Conservation (phyloP, 2,113 vertebrate species). For the Ploceus nigricollis region DNA sequence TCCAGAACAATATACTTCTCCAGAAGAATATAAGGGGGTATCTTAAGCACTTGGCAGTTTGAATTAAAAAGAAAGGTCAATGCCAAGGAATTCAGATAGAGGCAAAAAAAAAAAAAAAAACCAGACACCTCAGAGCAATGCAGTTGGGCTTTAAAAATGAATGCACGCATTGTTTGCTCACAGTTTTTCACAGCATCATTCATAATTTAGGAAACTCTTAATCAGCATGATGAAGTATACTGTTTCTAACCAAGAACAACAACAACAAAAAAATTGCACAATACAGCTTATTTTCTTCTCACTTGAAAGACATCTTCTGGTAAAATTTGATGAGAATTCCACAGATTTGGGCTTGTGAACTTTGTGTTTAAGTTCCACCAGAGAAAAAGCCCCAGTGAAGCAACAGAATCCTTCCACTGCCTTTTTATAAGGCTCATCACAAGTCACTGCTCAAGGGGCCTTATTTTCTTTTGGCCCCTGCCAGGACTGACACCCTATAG, state of each 20-base stretch:
- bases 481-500: neutral
- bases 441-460: neutral
- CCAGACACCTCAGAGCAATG: neutral
- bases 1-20: no score
- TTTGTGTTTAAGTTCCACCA: neutral
- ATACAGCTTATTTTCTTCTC: neutral
- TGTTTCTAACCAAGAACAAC: neutral
- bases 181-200: neutral
- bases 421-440: neutral
- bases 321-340: neutral
- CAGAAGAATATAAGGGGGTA: neutral
- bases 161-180: neutral
- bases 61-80: constrained; percentile 6
- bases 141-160: neutral
- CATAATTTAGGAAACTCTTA: constrained; percentile 3
- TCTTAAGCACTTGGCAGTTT: neutral
- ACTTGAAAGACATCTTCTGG: neutral
- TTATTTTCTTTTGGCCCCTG: neutral
- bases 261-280: neutral
- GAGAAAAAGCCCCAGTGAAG: fast-evolving
- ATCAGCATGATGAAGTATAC: neutral
- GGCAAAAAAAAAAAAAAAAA: neutral
- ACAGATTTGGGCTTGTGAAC: neutral
- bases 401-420: fast-evolving
- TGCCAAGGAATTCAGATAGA: neutral